Base-by-base conservation (phyloP, 2,113 vertebrate species). In the Leptocoma aspasia region DNA sequence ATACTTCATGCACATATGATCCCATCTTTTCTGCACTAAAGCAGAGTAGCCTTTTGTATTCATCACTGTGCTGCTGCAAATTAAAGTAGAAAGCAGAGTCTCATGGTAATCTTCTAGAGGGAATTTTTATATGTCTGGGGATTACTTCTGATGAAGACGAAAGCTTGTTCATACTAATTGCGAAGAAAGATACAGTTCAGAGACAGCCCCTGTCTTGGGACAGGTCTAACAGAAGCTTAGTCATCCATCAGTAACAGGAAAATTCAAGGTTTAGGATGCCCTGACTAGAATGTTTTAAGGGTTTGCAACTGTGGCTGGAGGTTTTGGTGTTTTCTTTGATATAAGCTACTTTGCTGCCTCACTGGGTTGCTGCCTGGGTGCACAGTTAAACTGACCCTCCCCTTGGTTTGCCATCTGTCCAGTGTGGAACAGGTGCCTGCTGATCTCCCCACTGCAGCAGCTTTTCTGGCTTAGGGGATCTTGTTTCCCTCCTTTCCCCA, bases 301-400 rank as follows among this genome's bases (percentile, higher is more conserved):
- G 5, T 59, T 75, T 75, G 68, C 27, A 66, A 2, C 21, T 50
- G 45, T 50, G 21, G 6, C 23, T 75, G 52, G 37, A 56, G 24
- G 13, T 65, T 91, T 64, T 77, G 30, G 28, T 72, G 45, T 61
- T 69, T 65, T 41, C 41, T 69, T 56, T 76, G 57, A 23, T 23
- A 3, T 79, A 92, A 96, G 70, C 85, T 93, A 44, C 87, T 91
- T 94, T 93, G 41, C 57, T 90, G 64, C 69, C 66, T 90, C 28
- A 1, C 68, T 57, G 54, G 37, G 26, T 49, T 57, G 81, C 41
- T 93, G 72, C 54, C 20, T 31, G 37, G 54, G 42, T 83, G 47
- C 35, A 6, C 8, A 24, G 72, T 61, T 76, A 65, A 69, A 53
- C 61, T 75, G 33, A 59, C 21, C 70, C 30, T 60, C 16, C 45